These are phyloP conservation scores for Sceloporus tristichus DNA, from an alignment of 2,113 vertebrate species.

Conservation along the genomic window DNA sequence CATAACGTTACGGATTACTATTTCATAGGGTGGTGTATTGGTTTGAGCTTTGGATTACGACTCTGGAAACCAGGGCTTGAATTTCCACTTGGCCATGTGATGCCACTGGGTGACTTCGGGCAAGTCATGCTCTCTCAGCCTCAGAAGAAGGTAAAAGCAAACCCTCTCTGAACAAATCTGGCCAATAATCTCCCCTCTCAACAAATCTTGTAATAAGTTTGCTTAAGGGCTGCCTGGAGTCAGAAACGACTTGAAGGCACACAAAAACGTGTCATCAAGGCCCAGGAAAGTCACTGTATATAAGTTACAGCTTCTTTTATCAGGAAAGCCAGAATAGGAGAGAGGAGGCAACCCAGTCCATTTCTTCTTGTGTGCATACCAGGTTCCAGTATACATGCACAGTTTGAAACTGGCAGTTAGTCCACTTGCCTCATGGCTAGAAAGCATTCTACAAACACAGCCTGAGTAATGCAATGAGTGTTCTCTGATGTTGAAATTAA, in stretches of 20 bases:
- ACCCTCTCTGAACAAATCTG: no score
- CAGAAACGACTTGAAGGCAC: no score
- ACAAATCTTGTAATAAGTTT: no score
- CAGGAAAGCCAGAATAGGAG: neutral
- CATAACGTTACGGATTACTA: neutral
- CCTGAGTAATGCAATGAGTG: neutral
- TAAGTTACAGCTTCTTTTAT: neutral
- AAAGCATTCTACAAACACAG: neutral
- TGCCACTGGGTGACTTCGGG: no score
- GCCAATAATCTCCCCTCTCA: no score
- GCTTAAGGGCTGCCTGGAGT: no score
- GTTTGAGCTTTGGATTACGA: no score
- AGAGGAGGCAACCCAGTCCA: neutral
- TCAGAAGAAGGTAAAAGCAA: no score
- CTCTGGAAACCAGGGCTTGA: no score
- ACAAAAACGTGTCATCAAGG: neutral
- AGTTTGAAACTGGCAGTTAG: neutral
- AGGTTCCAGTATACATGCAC: neutral
- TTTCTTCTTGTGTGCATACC: neutral
- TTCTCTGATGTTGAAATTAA: constrained; percentile 5
- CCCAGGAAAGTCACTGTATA: neutral
- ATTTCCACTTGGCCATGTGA: no score
- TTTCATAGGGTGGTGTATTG: neutral
- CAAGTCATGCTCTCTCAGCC: no score
- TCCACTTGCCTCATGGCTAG: neutral